Base-by-base conservation (phyloP, 2,113 vertebrate species). In the Oxygymnocypris stewartii region DNA sequence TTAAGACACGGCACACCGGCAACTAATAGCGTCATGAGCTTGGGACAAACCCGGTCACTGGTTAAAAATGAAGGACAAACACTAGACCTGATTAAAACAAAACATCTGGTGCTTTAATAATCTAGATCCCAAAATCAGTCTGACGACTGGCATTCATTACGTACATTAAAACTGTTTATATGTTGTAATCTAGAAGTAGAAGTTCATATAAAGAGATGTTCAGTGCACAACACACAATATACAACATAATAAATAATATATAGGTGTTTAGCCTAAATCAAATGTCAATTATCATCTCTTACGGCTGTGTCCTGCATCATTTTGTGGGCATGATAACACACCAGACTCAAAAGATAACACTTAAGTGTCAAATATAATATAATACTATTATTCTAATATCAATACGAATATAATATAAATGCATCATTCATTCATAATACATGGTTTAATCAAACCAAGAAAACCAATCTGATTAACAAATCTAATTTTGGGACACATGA, bases 101-200 rank as follows among this genome's bases (percentile, higher is more conserved):
- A 94, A 93, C 93, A 93, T 91, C 92, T 93, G 93, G 88, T 87
- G 91, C 84, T 92, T 94, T 91, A 92, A 90, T 28, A 85, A 87
- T 91, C 87, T 89, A 91, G 91, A 92, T 82, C 28, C 88, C 47
- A 78, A 76, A 86, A 85, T 84, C 79, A 88, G 85, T 85, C 88
- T 89, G 54, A 89, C 63, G 54, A 73, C 49, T 88, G 73, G 7
- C 37, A 90, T 84, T 82, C 18, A 75, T 9, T 7, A 16, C 13
- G 5, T 49, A 23, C n/a, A 25, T 8, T 31, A 14, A 51, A 74
- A 40, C 16, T 49, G 13, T 13, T 49, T 14, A 49, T 51, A 16
- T 14, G 14, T 4, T 4, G 4, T 51, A 35, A 71, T 42, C 18
- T 23, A 74, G 1, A 44, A n/a, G 12, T 42, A 37, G 10, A 31